Evolutionary conservation across 1,140 invertebrate species (phyloP), one percentile per base, ranked within the genome.

Genomic region (Meloidogyne chitwoodi): DNA sequence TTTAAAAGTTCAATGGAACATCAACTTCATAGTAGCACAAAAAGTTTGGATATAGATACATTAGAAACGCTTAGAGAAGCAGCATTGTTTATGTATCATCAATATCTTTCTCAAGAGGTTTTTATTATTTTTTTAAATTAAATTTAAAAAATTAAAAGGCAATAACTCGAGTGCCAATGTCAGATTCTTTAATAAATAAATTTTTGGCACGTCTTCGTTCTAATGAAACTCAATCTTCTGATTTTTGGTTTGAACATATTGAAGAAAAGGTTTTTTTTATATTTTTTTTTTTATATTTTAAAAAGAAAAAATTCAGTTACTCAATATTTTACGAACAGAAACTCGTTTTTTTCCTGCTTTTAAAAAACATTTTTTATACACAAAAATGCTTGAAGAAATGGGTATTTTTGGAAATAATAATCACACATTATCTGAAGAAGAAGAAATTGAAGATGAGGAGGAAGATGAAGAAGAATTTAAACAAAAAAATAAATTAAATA

Each of bases 161-260:
- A 24, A 89, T 91, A 22, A 90, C 91, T 4, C 90, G 90, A 84
- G 87, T 93, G 5, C 89, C 90, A 77, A 82, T 93, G 11, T 92
- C 92, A 75, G 91, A 92, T 77, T 84, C 84, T 62, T 84, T 92
- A 11, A 88, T 92, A 1, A 91, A 91, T 74, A 90, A 88, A 82
- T 88, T 93, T 44, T 81, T 92, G 26, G 88, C 89, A 71, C 90
- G 91, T 81, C 91, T 93, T 74, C 91, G 91, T 81, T 56, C 48
- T 56, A 91, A 90, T 76, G 88, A 90, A 79, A 82, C 85, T 72
- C 85, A 91, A 14, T 89, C 90, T 64, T 89, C 90, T 64, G 92
- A 93, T 79, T 89, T 88, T 4, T 93, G 93, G 91, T 96, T 96
- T 88, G 93, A 95, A 87, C 92, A 93, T 74, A 90, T 93, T 14